A percentile compares a stretch with the other conserved stretches of the same genome.
These are phyloP conservation scores for Petrolisthes cinctipes DNA, from an alignment of 2,888 invertebrate genomes.

Conservation along the genomic window DNA sequence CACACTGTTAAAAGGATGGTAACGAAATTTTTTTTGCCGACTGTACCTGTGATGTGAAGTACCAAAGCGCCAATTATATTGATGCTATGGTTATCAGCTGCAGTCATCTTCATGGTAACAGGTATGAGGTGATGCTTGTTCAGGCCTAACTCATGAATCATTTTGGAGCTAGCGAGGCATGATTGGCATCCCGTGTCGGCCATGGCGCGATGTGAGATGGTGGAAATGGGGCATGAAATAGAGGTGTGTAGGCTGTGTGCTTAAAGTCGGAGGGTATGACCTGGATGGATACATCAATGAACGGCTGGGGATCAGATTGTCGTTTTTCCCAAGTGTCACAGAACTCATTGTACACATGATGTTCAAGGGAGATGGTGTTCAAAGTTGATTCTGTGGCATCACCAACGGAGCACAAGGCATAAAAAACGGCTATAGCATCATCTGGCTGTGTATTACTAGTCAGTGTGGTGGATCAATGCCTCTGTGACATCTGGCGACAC, in stretches of 20 bases:
- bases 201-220: conserved; percentile 9
- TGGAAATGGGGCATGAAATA: background rate
- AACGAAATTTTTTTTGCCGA: too few relatives aligned
- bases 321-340: too few relatives aligned
- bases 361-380: too few relatives aligned
- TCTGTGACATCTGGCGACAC: background rate
- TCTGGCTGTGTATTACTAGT: background rate
- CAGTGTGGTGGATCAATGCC: background rate
- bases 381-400: too few relatives aligned
- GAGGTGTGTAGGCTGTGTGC: conserved; percentile 1
- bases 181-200: conserved; percentile 39
- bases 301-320: background rate
- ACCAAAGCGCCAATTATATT: background rate
- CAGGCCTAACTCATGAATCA: background rate
- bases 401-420: too few relatives aligned
- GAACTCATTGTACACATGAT: too few relatives aligned
- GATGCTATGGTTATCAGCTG: conserved; percentile 14
- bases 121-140: too few relatives aligned
- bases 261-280: background rate
- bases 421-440: conserved; percentile 9
- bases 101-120: background rate
- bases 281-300: background rate
- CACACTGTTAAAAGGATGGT: too few relatives aligned
- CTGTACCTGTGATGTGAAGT: conserved; percentile 24
- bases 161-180: conserved; percentile 21